Evolutionary conservation across 1,140 invertebrate species (phyloP).

Genomic region (Tetraneura akinire): DNA sequence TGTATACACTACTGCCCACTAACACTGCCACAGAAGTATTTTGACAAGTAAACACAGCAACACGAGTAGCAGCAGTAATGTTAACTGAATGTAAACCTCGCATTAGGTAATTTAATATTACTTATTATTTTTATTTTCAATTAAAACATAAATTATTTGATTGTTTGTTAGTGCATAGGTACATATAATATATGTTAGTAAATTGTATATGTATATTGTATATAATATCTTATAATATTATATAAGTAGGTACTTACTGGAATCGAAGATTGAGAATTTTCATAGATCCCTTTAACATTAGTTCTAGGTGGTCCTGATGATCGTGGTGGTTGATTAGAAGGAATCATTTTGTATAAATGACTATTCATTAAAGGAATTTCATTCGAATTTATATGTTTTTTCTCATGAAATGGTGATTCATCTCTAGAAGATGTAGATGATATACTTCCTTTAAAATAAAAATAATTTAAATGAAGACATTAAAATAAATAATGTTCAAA

Average conservation of each 20-base stretch:
- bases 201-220: no score
- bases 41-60: no score
- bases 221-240: no score
- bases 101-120: no score
- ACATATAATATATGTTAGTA: no score
- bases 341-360: slow-evolving; percentile 29
- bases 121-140: no score
- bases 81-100: no score
- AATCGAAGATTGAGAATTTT: slow-evolving; percentile 26
- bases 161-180: no score
- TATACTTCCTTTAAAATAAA: slow-evolving; percentile 22
- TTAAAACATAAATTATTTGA: no score
- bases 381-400: slow-evolving; percentile 24
- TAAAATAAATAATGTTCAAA: not conserved
- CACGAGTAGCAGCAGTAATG: no score
- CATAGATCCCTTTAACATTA: slow-evolving; percentile 26
- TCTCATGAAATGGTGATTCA: slow-evolving; percentile 9
- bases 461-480: not conserved
- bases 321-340: slow-evolving; percentile 12
- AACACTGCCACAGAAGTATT: no score
- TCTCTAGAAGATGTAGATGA: not conserved
- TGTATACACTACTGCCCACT: no score
- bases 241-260: slow-evolving; percentile 4
- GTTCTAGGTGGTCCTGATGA: slow-evolving; percentile 33
- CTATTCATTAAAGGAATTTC: slow-evolving; percentile 16